Evolutionary conservation across 2,797 vertebrate genomes (phyloP).

Genomic region (Lacerta agilis): DNA sequence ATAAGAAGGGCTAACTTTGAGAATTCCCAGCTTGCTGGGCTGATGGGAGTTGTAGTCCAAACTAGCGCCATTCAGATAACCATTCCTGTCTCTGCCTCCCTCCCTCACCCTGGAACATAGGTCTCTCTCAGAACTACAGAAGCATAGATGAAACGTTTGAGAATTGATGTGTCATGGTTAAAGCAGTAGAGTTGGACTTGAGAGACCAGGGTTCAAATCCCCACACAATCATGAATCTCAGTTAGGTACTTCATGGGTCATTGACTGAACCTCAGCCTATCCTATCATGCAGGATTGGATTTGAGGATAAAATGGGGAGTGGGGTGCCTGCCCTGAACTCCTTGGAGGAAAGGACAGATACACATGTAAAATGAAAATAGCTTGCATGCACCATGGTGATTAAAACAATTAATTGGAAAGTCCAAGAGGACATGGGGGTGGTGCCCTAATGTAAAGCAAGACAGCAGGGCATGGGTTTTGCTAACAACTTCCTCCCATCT

Average conservation of each 20-base stretch:
- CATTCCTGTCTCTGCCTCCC: neutral
- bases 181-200: neutral
- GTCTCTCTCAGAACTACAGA: neutral
- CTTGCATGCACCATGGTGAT: neutral
- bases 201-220: neutral
- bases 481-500: neutral
- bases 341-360: neutral
- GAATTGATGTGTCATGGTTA: neutral
- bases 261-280: neutral
- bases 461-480: neutral
- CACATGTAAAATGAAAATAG: neutral
- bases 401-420: neutral
- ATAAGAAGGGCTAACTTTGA: too few species aligned
- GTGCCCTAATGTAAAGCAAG: neutral
- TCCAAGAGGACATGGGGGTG: neutral
- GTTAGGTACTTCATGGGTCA: neutral
- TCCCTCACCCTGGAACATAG: neutral
- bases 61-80: too few species aligned
- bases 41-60: too few species aligned
- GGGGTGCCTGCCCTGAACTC: neutral
- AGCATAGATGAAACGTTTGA: neutral
- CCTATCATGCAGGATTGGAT: neutral
- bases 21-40: too few species aligned
- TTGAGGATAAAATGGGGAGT: neutral
- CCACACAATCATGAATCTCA: neutral